phyloP scores from a whole-genome alignment of 2,797 vertebrate genomes.

The Acrocephalus scirpaceus region DNA sequence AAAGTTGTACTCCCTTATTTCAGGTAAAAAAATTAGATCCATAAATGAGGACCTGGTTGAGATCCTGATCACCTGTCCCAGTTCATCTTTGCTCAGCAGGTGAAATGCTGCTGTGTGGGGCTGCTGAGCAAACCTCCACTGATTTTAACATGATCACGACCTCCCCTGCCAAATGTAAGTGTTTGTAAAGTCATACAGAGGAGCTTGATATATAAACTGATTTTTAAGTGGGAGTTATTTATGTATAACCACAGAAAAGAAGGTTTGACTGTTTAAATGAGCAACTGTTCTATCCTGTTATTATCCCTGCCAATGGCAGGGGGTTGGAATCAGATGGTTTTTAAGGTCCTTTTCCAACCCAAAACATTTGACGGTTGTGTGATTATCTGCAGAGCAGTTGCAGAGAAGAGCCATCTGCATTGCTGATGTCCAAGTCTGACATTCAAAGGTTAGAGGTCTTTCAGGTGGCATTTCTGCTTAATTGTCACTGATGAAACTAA shows the following conservation, averaged over 20 bases:
- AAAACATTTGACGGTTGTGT: background rate
- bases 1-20: background rate
- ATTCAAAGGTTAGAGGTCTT: background rate
- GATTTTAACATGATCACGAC: rapidly evolving
- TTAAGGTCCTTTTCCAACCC: background rate
- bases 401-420: background rate
- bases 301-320: background rate
- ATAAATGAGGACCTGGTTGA: rapidly evolving
- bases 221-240: background rate
- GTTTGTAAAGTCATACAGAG: background rate
- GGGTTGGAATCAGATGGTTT: background rate
- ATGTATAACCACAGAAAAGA: background rate
- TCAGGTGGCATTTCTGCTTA: background rate
- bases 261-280: background rate
- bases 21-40: background rate
- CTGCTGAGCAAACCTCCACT: background rate
- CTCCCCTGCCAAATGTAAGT: background rate
- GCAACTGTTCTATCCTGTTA: background rate
- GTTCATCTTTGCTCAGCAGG: background rate
- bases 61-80: background rate
- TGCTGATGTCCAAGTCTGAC: background rate
- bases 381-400: background rate
- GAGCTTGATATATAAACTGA: background rate
- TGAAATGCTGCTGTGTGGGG: rapidly evolving
- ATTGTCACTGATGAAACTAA: background rate